Evolutionary conservation across 2,113 vertebrate species (phyloP).

Genomic region (Pelecanus crispus): DNA sequence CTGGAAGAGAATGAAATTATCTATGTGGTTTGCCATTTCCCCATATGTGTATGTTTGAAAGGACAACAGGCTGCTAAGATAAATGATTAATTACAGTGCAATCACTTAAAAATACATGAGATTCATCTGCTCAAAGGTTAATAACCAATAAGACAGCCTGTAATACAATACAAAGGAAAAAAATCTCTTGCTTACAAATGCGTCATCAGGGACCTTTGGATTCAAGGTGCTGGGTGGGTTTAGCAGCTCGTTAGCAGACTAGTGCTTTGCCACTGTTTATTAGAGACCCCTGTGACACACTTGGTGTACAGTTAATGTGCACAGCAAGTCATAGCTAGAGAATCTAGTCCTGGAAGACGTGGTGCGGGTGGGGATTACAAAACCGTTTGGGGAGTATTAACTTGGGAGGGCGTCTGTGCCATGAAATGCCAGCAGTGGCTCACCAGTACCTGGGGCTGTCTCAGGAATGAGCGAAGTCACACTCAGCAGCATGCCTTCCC

Average conservation of each 20-base stretch:
- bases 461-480: background rate
- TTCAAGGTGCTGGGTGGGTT: background rate
- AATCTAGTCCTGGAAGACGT: background rate
- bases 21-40: background rate
- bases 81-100: background rate
- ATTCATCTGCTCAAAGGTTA: background rate
- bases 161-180: background rate
- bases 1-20: background rate
- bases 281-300: background rate
- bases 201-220: background rate
- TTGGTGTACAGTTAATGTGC: background rate
- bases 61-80: background rate
- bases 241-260: background rate
- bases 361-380: background rate
- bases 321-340: background rate
- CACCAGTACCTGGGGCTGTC: too few relatives aligned
- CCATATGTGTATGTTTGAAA: background rate
- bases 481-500: fast-evolving
- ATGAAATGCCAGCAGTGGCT: background rate
- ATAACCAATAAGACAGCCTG: background rate
- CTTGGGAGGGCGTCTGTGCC: background rate
- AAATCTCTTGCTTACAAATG: background rate
- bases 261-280: background rate
- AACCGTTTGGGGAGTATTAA: background rate
- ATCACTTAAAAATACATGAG: background rate